These are phyloP conservation scores for Patella pellucida DNA, from an alignment of 2,888 invertebrate genomes.

Conservation along the genomic window DNA sequence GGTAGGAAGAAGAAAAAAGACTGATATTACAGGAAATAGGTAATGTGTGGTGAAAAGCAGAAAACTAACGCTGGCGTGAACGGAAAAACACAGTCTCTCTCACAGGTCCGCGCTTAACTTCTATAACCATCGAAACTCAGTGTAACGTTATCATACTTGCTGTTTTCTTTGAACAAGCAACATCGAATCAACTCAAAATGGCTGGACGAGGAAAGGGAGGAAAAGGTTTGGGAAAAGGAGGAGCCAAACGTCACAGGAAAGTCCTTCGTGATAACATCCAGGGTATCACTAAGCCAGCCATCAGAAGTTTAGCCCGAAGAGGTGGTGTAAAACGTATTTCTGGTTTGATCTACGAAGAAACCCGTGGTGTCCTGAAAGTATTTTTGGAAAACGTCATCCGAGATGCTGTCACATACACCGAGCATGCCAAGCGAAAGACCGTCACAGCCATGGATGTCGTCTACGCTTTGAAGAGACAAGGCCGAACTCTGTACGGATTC, in stretches of 20 bases:
- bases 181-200: not conserved
- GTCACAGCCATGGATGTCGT: conserved; percentile 91
- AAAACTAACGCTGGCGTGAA: too few species aligned
- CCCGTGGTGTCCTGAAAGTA: conserved; percentile 83
- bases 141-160: too few species aligned
- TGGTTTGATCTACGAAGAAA: conserved; percentile 80
- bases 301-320: conserved; percentile 80
- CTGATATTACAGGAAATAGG: too few species aligned
- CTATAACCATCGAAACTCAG: too few species aligned
- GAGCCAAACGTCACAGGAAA: conserved; percentile 87
- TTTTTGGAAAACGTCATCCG: conserved; percentile 88
- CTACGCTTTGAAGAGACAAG: conserved; percentile 71
- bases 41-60: too few species aligned
- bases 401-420: conserved; percentile 89
- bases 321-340: conserved; percentile 78
- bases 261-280: conserved; percentile 84
- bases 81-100: too few species aligned
- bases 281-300: conserved; percentile 84
- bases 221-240: conserved; percentile 84
- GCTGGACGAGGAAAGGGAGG: conserved; percentile 76
- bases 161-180: not conserved
- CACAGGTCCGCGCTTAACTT: too few species aligned
- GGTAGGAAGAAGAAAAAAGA: too few species aligned
- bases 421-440: conserved; percentile 89
- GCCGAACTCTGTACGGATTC: conserved; percentile 31